phyloP scores from a whole-genome alignment of 2,797 vertebrate species.

The Poeciliopsis turneri region DNA sequence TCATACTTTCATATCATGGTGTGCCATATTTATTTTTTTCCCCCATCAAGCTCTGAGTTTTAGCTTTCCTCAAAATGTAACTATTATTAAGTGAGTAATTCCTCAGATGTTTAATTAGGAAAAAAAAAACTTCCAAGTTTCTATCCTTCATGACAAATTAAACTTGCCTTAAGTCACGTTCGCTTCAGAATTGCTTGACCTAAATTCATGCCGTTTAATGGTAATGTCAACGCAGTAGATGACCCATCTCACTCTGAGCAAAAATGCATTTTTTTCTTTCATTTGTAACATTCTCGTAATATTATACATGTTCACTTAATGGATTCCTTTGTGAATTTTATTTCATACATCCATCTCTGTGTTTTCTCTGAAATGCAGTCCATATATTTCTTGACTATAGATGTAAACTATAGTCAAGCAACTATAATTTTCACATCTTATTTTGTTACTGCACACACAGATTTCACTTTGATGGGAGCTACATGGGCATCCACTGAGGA shows the following conservation, averaged over 20 bases:
- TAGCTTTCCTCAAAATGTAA: background rate
- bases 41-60: background rate
- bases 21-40: background rate
- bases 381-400: background rate
- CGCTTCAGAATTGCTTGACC: background rate
- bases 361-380: conserved; percentile 10
- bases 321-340: background rate
- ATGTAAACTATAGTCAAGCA: background rate
- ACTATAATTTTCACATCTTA: conserved; percentile 17
- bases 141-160: background rate
- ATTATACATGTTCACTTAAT: background rate
- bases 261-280: conserved; percentile 13
- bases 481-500: conserved; percentile 78
- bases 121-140: background rate
- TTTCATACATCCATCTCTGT: conserved; percentile 44
- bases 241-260: background rate
- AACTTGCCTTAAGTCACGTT: background rate
- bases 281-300: background rate
- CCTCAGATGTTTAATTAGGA: background rate
- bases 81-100: conserved; percentile 2
- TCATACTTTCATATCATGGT: conserved; percentile 37
- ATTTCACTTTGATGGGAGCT: conserved; percentile 74
- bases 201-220: background rate
- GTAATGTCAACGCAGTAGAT: background rate
- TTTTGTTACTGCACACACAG: conserved; percentile 63